A percentile compares a stretch with the other conserved stretches of the same genome.
Evolutionary conservation across 2,888 invertebrate species (phyloP).

Genomic region (Caenorhabditis afra): DNA sequence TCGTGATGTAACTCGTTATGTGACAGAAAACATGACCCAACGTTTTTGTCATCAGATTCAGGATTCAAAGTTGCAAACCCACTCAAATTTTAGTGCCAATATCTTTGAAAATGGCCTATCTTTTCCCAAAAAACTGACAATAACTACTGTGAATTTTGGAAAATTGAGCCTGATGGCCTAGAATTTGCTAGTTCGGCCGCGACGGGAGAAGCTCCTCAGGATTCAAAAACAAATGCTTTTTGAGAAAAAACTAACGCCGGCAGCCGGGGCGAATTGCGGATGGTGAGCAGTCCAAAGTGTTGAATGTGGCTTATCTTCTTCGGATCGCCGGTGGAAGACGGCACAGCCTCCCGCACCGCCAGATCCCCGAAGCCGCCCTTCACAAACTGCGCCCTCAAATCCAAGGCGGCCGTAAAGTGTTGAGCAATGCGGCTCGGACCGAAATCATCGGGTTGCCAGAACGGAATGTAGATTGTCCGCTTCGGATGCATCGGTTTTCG

Average conservation of each 20-base stretch:
- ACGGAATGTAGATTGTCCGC: conserved; percentile 32
- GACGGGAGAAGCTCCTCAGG: no score
- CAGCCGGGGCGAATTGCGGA: conserved; percentile 7
- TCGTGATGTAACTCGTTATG: no score
- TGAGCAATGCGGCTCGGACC: conserved; percentile 32
- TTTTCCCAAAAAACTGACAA: no score
- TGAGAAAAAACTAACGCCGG: not conserved
- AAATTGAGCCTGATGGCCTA: no score
- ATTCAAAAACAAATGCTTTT: not conserved
- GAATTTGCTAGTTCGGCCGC: no score
- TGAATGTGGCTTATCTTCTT: conserved; percentile 41
- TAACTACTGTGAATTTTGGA: no score
- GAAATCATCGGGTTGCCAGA: conserved; percentile 37
- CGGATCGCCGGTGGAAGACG: conserved; percentile 40
- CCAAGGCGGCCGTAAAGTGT: conserved; percentile 30
- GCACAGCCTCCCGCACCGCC: conserved; percentile 33
- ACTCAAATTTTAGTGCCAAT: no score
- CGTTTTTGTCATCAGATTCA: no score
- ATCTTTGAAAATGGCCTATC: no score
- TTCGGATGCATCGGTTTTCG: not conserved
- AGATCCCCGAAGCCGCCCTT: conserved; percentile 56
- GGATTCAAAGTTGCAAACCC: no score
- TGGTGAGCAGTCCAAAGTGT: conserved; percentile 29
- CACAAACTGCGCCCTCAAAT: conserved; percentile 35
- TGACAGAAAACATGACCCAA: no score